Conservation (phyloP, 2,888 invertebrate species). For the Drosophila tanythrix region DNA sequence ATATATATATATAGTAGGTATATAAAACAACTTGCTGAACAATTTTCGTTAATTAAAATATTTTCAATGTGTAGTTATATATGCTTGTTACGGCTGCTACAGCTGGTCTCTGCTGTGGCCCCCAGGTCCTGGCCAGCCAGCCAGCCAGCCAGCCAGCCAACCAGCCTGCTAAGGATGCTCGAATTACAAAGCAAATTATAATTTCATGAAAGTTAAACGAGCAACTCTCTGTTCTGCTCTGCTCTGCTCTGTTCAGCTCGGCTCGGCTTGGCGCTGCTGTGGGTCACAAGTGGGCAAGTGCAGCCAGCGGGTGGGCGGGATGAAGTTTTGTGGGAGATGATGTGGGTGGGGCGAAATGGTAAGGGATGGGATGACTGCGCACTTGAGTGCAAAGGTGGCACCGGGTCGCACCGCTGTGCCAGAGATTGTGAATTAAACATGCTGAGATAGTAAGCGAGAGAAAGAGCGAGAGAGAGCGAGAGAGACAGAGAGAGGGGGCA, state of each 20-base stretch:
- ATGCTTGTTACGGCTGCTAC: slow-evolving; percentile 49
- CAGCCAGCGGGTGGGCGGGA: slow-evolving; percentile 3
- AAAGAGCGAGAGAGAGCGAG: background rate
- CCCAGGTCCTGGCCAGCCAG: slow-evolving; percentile 21
- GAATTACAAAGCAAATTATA: slow-evolving; percentile 83
- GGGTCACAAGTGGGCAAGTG: slow-evolving; percentile 56
- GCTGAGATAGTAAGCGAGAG: slow-evolving; percentile 46
- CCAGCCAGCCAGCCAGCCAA: slow-evolving; percentile 24
- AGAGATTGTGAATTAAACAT: slow-evolving; percentile 81
- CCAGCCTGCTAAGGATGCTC: slow-evolving; percentile 70
- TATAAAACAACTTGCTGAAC: slow-evolving; percentile 74
- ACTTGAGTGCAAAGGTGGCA: slow-evolving; percentile 79
- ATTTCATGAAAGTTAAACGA: slow-evolving; percentile 83
- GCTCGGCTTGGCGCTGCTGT: slow-evolving; percentile 13
- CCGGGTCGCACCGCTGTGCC: slow-evolving; percentile 72
- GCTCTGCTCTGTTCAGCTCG: slow-evolving; percentile 10
- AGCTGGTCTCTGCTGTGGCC: slow-evolving; percentile 30
- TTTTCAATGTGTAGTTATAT: slow-evolving; percentile 80
- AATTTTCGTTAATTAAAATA: slow-evolving; percentile 83
- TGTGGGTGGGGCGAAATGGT: background rate
- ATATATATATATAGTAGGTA: slow-evolving; percentile 15
- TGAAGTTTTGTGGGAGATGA: slow-evolving; percentile 8
- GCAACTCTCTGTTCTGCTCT: slow-evolving; percentile 67
- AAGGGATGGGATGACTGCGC: slow-evolving; percentile 58
- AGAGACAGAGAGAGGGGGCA: background rate